Base-by-base conservation (phyloP, 2,797 vertebrate species). In the Cyprinodon diabolis region DNA sequence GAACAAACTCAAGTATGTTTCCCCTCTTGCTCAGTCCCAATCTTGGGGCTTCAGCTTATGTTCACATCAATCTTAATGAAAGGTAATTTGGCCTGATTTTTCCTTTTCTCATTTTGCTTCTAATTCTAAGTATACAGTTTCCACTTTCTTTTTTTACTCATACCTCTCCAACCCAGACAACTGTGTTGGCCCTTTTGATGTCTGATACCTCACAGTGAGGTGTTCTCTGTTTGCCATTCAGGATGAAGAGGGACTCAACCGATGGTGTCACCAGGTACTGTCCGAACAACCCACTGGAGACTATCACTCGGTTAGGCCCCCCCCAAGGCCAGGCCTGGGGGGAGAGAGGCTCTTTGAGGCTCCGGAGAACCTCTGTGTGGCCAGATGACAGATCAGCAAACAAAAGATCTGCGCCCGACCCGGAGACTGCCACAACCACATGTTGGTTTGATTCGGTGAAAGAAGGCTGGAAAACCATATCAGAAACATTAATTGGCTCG, bases 111-210 rank as follows among this genome's bases (percentile, higher is more conserved):
- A 83, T 96, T 96, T 43, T 69, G 55, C 6, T 9, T 71, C 69
- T 89, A 81, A 77, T 83, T 62, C 77, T 82, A 79, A 25, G 43
- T 71, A 72, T n/a, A 23, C 52, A 87, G 76, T 19, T 70, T 66
- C 35, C 65, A 6, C 14, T 70, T 68, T 56, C 80, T 49, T 79
- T 63, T 84, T 85, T 63, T 4, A 72, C 92, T 99, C 97, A 99
- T 95, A 97, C 96, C 90, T 99, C 98, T 1, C 96, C 97, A 3
- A 99, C 96, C 98, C 98, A 99, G 80, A 98, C 96, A 66, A 96
- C 94, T 74, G 96, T 96, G 93, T 97, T 96, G 17, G 95, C 96
- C 76, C 94, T 92, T 90, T 94, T 96, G 81, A 99, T 89, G 82
- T 96, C 96, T 4, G 97, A 96, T 85, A 99, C 95, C 95, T 99